Conservation (phyloP, 2,888 invertebrate species). For the Yponomeuta plumbellus region DNA sequence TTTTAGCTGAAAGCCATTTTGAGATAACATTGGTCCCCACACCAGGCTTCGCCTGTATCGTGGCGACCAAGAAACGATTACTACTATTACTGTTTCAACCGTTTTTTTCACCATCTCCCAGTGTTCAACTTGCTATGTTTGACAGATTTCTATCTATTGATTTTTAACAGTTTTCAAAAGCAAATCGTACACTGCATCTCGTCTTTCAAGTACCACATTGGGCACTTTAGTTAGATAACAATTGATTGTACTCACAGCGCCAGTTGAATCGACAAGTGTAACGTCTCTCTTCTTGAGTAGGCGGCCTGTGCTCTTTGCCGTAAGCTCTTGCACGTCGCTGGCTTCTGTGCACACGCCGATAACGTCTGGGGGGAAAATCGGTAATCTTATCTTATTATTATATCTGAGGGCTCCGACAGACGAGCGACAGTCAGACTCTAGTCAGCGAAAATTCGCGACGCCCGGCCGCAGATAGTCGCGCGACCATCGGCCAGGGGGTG, state of each 20-base stretch:
- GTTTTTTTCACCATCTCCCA: too few relatives aligned
- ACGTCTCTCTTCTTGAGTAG: slow-evolving; percentile 94
- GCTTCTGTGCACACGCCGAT: slow-evolving; percentile 89
- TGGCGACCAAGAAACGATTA: too few relatives aligned
- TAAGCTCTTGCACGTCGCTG: slow-evolving; percentile 83
- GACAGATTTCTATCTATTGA: not conserved
- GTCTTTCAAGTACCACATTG: not conserved
- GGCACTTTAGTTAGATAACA: not conserved
- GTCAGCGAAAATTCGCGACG: too few relatives aligned
- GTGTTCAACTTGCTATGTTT: too few relatives aligned
- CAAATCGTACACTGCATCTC: too few relatives aligned
- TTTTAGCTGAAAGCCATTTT: too few relatives aligned
- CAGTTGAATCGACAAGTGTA: slow-evolving; percentile 89
- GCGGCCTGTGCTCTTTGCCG: slow-evolving; percentile 83
- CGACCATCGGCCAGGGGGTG: too few relatives aligned
- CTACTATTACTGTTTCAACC: too few relatives aligned
- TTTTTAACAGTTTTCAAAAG: slow-evolving; percentile 15
- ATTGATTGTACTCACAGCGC: slow-evolving; percentile 62
- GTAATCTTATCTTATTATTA: not conserved
- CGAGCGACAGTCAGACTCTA: not conserved
- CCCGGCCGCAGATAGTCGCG: too few relatives aligned
- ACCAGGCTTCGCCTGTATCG: too few relatives aligned
- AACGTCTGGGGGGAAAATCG: slow-evolving; percentile 79
- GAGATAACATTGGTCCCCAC: too few relatives aligned
- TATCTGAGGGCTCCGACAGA: not conserved